Base-by-base conservation (phyloP, 2,113 vertebrate species). In the Scatophagus argus region DNA sequence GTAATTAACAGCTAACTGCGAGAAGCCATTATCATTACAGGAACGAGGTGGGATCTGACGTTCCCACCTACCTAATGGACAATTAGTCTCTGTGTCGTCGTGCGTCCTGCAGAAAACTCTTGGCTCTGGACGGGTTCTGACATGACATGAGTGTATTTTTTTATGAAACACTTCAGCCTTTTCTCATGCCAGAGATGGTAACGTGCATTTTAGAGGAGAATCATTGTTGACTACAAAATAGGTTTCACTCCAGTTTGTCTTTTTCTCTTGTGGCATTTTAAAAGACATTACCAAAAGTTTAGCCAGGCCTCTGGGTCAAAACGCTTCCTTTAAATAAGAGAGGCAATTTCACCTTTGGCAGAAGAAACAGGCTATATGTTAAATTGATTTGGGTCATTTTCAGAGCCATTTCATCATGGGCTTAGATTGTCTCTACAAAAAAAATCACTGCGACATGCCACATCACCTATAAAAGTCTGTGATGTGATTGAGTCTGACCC, bases 1-100 rank as follows among this genome's bases (percentile, higher is more conserved):
- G 83, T 87, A 91, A 92, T 91, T 92, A 92, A 91, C 83, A 79
- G 70, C 66, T 55, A 83, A 71, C 85, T 63, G 74, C 12, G 23
- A 85, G 85, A 61, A 72, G 86, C 73, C 62, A 82, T 90, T 89
- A 84, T 84, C 82, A 69, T 88, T 84, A 84, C 54, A 83, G 77
- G 75, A 84, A 86, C 10, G 77, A 86, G 84, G 83, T 82, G 81
- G 84, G 87, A 79, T 85, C 76, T 32, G 71, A 86, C 62, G 64
- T 75, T 64, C 72, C 83, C 76, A 84, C 81, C 84, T 80, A 68
- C 82, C 80, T 90, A 75, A 88, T 87, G 75, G 84, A 82, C 88
- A 72, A 80, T 91, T 88, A 83, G 66, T 62, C 51, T 77, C 23
- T 38, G 63, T 23, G 39, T 71, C 49, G 27, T 75, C 76, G 52